phyloP scores from a whole-genome alignment of 2,113 vertebrate species.

The Sander lucioperca region DNA sequence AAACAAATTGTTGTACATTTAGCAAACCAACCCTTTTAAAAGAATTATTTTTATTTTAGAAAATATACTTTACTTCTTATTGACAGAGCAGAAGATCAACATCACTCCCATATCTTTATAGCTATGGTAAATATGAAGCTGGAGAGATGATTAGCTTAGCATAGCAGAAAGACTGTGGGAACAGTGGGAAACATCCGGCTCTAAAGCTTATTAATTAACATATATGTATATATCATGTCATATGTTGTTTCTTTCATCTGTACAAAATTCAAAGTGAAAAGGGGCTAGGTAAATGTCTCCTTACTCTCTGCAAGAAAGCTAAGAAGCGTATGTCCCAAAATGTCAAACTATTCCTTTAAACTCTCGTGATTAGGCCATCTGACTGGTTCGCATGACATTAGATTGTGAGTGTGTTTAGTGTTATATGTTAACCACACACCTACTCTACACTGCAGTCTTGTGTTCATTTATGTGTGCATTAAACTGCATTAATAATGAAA shows the following conservation, averaged over 20 bases:
- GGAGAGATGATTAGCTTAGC: neutral
- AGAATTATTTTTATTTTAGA: neutral
- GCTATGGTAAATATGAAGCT: neutral
- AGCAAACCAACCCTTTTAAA: neutral
- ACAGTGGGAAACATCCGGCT: neutral
- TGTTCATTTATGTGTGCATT: conserved; percentile 26
- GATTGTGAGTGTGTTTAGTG: neutral
- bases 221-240: neutral
- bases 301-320: neutral
- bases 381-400: conserved; percentile 1
- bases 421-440: conserved; percentile 19
- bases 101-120: neutral
- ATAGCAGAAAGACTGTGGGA: neutral
- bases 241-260: neutral
- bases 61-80: neutral
- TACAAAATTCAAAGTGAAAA: neutral
- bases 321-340: neutral
- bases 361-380: neutral
- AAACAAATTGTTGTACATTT: neutral
- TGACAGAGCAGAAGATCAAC: neutral
- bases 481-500: conserved; percentile 45
- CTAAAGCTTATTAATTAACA: neutral
- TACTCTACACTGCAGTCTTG: neutral
- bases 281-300: no score
- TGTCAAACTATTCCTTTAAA: neutral